Evolutionary conservation across 1,140 invertebrate species (phyloP), one percentile per base, ranked within the genome.

Genomic region (Cheumatopsyche charites): DNA sequence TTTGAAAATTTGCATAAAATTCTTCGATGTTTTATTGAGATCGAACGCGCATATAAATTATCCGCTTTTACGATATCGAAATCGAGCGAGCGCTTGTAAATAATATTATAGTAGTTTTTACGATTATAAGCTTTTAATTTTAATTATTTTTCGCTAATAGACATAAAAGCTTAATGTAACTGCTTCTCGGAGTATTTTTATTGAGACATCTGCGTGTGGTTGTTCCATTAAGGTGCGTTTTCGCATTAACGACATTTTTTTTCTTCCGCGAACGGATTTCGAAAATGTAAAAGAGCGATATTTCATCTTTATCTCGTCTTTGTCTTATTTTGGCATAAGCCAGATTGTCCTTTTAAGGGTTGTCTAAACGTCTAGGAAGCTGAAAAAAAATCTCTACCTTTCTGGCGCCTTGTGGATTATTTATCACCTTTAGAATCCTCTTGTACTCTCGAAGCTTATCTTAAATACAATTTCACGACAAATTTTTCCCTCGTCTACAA

Each of bases 331-430:
- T 58, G 66, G 23, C 47, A 52, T 47, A 25, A 23, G 21, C 45
- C 43, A 11, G 41, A n/a, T 19, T 68, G 47, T 43, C 45, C 3
- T n/a, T 36, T 55, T n/a, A 42, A 66, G 45, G 47, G 26, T 42
- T 55, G 13, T 68, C 55, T 29, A 68, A 67, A 45, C 11, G 21
- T 49, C 42, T 63, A 26, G n/a, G n/a, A 45, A 41, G 63, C 43
- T 66, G 62, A 5, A 55, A 55, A 68, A 68, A 55, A 55, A 41
- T 41, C 26, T 17, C 12, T 25, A 68, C 9, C 25, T 55, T 55
- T 13, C 66, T 68, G 66, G 66, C 66, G 66, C 66, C 66, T 55
- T 55, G 12, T 41, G 66, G 66, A 68, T 68, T 68, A 68, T 68
- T 68, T 68, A 68, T 68, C 55, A 68, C 23, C 55, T 68, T 47